Percentiles rank a stretch among this genome's conserved stretches.
phyloP scores from a whole-genome alignment of 30 jellyfish, hydroid and myxozoan species.

The Catostylus mosaicus region DNA sequence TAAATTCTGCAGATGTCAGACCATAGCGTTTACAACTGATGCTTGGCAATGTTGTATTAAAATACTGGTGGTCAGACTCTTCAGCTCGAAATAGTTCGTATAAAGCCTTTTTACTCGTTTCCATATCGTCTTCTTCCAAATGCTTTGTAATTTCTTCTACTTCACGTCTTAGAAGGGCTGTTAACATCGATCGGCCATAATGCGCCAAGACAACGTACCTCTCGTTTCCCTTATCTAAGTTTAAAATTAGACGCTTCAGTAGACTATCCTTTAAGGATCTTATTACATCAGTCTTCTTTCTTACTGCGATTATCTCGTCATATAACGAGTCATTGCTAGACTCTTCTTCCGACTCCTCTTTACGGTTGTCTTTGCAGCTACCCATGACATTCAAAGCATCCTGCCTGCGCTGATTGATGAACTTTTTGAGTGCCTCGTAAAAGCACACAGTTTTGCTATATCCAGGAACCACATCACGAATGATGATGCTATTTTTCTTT shows the following conservation, averaged over 20 bases:
- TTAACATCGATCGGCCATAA: slow-evolving; percentile 2
- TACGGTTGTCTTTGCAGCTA: too few relatives aligned
- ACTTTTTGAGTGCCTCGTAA: background rate
- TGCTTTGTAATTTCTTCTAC: background rate
- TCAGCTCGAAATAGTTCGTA: slow-evolving; percentile 1
- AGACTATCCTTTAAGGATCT: background rate
- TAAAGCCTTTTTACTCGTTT: slow-evolving; percentile 4
- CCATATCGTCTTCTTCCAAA: background rate
- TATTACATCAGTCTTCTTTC: background rate
- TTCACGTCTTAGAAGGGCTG: background rate
- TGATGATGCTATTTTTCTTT: background rate
- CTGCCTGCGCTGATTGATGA: background rate
- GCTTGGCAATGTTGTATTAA: slow-evolving; percentile 1
- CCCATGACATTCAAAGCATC: too few relatives aligned
- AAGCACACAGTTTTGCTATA: background rate
- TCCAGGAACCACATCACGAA: background rate
- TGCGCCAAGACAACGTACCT: slow-evolving; percentile 21
- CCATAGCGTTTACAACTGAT: too few relatives aligned
- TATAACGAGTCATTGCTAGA: background rate
- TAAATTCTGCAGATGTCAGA: too few relatives aligned
- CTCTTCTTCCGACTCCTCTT: background rate
- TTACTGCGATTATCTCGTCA: background rate
- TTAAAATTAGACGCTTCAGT: background rate
- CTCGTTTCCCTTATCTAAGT: too few relatives aligned
- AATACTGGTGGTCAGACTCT: background rate